These are phyloP conservation scores for Gastracanthus pulcherrimus DNA, from an alignment of 2,888 invertebrate genomes.

Conservation along the genomic window DNA sequence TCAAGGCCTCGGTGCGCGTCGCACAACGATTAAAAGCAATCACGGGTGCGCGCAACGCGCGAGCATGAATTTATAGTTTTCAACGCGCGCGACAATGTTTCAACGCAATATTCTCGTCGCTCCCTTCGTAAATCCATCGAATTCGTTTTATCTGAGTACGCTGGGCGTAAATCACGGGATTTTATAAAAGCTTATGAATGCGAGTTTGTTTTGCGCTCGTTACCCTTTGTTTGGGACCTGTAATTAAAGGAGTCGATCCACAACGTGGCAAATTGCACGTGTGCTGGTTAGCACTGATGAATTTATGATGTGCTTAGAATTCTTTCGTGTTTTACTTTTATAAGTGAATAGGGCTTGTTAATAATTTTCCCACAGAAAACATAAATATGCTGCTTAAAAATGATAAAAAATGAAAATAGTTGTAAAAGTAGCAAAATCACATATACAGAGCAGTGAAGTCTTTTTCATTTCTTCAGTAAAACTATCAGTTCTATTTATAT, in stretches of 20 bases:
- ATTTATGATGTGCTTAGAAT: conserved; percentile 7
- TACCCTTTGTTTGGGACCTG: conserved; percentile 6
- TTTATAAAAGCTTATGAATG: no score
- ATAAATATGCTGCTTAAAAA: no score
- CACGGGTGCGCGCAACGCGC: conserved; percentile 8
- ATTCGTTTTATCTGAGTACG: conserved; percentile 28
- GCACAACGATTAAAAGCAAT: conserved; percentile 53
- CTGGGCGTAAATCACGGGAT: conserved; percentile 23
- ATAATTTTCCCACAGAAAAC: background rate
- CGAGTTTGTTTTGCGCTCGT: conserved; percentile 30
- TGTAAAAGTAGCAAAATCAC: no score
- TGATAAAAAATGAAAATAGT: no score
- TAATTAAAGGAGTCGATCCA: conserved; percentile 19
- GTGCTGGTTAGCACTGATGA: background rate
- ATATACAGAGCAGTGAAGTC: no score
- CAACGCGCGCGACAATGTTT: background rate
- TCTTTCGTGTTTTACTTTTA: background rate
- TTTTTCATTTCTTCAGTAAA: no score
- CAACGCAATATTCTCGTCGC: background rate
- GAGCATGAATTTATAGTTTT: conserved; percentile 32
- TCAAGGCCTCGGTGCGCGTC: conserved; percentile 14
- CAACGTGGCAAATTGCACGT: background rate
- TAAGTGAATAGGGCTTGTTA: background rate
- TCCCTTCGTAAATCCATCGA: conserved; percentile 30
- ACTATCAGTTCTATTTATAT: no score